These are phyloP conservation scores for Melanotaenia trifasciata DNA, from an alignment of 2,797 vertebrate species.

Conservation along the genomic window DNA sequence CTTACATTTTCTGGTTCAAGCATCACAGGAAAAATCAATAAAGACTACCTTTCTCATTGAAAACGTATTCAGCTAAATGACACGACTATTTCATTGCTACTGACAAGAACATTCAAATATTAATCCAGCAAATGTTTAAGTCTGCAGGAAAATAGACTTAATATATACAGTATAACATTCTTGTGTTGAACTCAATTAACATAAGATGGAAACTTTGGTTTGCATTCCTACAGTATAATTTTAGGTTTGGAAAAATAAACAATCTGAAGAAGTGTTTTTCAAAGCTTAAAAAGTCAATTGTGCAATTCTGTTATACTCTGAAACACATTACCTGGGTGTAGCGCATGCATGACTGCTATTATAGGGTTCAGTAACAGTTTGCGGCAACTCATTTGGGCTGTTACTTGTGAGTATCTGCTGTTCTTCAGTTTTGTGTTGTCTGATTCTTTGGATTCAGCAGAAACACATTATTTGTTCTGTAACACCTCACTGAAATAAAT, in stretches of 20 bases:
- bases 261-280: too few species aligned
- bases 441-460: conserved; percentile 13
- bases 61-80: conserved; percentile 36
- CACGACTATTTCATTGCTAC: conserved; percentile 27
- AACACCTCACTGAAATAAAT: conserved; percentile 42
- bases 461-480: conserved; percentile 14
- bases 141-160: neutral
- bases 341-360: conserved; percentile 24
- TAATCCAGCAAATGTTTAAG: neutral
- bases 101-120: conserved; percentile 31
- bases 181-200: neutral
- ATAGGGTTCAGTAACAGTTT: conserved; percentile 21
- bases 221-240: too few species aligned
- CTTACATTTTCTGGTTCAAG: conserved; percentile 40
- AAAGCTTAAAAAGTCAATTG: too few species aligned
- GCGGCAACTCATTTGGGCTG: conserved; percentile 22
- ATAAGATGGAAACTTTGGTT: too few species aligned
- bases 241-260: too few species aligned
- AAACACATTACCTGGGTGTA: conserved; percentile 22
- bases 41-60: conserved; percentile 30
- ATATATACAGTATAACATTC: neutral
- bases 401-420: conserved; percentile 13
- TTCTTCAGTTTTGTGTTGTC: conserved; percentile 18
- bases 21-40: conserved; percentile 58
- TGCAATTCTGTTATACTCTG: conserved; percentile 11